These are phyloP conservation scores for Rostratula benghalensis DNA, from an alignment of 2,113 vertebrate species.

Conservation along the genomic window DNA sequence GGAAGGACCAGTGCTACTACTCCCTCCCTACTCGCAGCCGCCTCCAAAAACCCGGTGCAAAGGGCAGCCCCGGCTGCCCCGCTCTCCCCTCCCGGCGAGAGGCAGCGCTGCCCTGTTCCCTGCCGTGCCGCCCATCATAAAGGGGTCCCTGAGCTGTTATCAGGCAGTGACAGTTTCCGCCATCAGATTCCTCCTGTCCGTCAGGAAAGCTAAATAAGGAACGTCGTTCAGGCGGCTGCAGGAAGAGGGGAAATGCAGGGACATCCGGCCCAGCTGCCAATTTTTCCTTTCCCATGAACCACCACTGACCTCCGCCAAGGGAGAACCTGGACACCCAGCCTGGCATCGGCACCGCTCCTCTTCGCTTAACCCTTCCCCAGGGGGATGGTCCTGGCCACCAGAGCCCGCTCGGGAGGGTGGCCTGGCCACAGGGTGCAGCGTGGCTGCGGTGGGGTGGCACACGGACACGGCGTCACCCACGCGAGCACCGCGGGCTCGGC, in stretches of 20 bases:
- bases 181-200: constrained; percentile 78
- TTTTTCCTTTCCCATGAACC: constrained; percentile 92
- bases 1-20: not conserved
- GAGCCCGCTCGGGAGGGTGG: not conserved
- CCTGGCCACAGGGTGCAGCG: fast-evolving
- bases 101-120: not conserved
- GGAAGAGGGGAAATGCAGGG: constrained; percentile 84
- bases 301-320: constrained; percentile 79
- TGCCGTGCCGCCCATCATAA: constrained; percentile 23
- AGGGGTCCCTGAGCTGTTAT: constrained; percentile 77
- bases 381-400: not conserved
- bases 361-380: constrained; percentile 38
- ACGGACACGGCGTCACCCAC: fast-evolving
- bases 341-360: constrained; percentile 48
- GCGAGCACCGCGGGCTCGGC: fast-evolving
- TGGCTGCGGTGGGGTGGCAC: fast-evolving
- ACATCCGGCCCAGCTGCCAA: constrained; percentile 88
- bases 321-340: constrained; percentile 63
- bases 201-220: constrained; percentile 83
- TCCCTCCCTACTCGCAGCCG: not conserved
- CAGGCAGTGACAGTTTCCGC: constrained; percentile 82
- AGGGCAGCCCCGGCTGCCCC: not conserved
- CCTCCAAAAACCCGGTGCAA: not conserved
- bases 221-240: constrained; percentile 74
- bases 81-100: not conserved